phyloP scores from a whole-genome alignment of 2,797 vertebrate genomes.

The Podarcis siculus region DNA sequence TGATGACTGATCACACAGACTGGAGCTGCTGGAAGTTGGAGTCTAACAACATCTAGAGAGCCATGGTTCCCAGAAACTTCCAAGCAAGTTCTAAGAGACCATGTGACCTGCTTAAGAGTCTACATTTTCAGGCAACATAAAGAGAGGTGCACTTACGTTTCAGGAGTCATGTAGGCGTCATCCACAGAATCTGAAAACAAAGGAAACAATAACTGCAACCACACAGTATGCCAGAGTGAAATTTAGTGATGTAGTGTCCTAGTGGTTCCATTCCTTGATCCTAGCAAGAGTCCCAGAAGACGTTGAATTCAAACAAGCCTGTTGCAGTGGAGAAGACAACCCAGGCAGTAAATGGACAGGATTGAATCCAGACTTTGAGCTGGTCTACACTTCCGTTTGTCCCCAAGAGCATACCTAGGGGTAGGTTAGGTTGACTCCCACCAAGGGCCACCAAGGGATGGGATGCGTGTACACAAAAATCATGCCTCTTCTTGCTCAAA shows the following conservation, averaged over 20 bases:
- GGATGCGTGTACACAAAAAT: too few species aligned
- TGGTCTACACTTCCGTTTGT: too few species aligned
- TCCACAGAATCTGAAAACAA: conserved; percentile 65
- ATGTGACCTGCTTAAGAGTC: neutral
- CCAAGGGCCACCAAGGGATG: too few species aligned
- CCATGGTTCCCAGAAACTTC: neutral
- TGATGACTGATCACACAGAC: too few species aligned
- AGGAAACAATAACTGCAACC: neutral
- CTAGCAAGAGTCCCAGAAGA: neutral
- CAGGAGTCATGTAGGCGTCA: conserved; percentile 46
- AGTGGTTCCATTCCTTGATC: neutral
- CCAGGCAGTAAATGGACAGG: too few species aligned
- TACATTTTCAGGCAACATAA: neutral
- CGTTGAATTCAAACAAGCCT: neutral
- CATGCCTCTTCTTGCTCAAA: too few species aligned
- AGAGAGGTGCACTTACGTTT: conserved; percentile 68
- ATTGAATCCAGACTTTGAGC: too few species aligned
- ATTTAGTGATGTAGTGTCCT: neutral
- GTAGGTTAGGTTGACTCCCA: too few species aligned
- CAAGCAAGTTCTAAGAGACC: neutral
- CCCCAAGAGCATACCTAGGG: too few species aligned
- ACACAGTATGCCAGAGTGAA: neutral
- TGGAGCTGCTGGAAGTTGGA: too few species aligned
- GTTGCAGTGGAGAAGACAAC: neutral
- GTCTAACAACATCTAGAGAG: too few species aligned